Conservation (phyloP, 2,797 vertebrate genomes). For the Cygnus olor region DNA sequence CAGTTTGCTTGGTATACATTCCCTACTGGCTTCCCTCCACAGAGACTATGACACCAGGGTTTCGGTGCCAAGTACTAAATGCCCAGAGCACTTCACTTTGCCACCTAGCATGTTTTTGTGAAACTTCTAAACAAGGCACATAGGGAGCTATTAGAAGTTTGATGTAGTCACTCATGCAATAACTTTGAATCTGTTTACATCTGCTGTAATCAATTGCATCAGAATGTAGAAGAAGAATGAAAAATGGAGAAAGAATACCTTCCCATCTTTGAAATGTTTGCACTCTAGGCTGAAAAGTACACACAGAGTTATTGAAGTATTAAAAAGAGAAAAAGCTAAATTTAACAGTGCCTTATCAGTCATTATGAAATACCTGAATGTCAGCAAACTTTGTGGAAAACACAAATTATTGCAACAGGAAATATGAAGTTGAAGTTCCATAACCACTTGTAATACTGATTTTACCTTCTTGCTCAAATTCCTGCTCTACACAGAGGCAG, state of each 20-base stretch:
- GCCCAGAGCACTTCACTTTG: neutral
- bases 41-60: neutral
- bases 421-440: neutral
- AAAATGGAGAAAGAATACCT: neutral
- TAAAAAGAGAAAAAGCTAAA: neutral
- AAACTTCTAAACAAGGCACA: neutral
- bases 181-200: neutral
- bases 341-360: neutral
- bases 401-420: neutral
- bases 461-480: neutral
- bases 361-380: neutral
- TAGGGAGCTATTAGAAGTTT: constrained; percentile 5
- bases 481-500: neutral
- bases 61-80: neutral
- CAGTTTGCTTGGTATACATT: neutral
- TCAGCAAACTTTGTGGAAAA: neutral
- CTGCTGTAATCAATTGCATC: neutral
- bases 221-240: neutral
- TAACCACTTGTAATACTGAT: rapidly evolving
- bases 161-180: neutral
- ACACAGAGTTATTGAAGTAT: neutral
- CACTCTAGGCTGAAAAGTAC: neutral
- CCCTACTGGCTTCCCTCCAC: neutral
- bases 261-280: neutral
- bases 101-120: neutral